Evolutionary conservation across 2,888 invertebrate species (phyloP).

Genomic region (Argynnis bischoffii): DNA sequence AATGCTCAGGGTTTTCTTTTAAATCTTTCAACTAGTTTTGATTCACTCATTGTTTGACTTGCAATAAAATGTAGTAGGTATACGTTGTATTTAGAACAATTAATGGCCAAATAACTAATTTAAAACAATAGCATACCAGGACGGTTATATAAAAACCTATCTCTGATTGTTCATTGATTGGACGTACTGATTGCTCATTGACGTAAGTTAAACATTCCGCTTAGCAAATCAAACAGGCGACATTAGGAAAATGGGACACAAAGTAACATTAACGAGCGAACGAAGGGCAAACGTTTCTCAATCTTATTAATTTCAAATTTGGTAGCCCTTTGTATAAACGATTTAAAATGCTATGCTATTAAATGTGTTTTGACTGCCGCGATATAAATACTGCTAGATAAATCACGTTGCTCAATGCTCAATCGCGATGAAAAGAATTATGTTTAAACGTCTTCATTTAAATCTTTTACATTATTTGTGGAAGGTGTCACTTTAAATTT

Average conservation of each 20-base stretch:
- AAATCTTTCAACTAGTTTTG: too few species aligned
- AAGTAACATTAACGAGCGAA: slow-evolving; percentile 20
- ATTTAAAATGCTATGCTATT: slow-evolving; percentile 2
- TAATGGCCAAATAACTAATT: slow-evolving; percentile 22
- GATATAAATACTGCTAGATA: neutral
- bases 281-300: slow-evolving; percentile 17
- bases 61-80: too few species aligned
- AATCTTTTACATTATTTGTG: too few species aligned
- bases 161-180: slow-evolving; percentile 48
- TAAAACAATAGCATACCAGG: slow-evolving; percentile 35
- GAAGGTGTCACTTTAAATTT: too few species aligned
- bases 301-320: slow-evolving; percentile 25
- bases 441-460: too few species aligned
- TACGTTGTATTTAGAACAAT: neutral
- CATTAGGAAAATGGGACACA: slow-evolving; percentile 35
- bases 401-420: neutral
- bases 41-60: too few species aligned
- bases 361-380: slow-evolving; percentile 4
- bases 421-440: too few species aligned
- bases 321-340: slow-evolving; percentile 6
- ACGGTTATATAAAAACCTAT: slow-evolving; percentile 31
- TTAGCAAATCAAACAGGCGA: slow-evolving; percentile 47
- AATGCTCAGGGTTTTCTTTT: too few species aligned
- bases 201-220: slow-evolving; percentile 54
- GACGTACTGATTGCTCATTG: slow-evolving; percentile 57